Percentiles rank a stretch among this genome's conserved stretches.
phyloP scores from a whole-genome alignment of 1,140 invertebrate genomes.

The Hyles vespertilio region DNA sequence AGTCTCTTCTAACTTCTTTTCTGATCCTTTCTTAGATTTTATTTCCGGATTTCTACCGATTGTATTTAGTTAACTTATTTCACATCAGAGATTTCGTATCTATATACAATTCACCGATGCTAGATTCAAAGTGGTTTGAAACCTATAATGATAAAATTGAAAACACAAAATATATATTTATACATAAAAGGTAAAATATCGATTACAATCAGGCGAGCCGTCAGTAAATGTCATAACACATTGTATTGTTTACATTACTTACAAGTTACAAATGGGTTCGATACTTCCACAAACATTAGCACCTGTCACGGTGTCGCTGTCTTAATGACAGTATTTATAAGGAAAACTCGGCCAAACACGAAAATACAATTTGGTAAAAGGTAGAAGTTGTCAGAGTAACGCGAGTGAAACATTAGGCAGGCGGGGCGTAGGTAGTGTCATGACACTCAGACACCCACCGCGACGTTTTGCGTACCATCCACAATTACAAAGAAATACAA shows the following conservation, averaged over 20 bases:
- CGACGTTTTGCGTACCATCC: conserved; percentile 28
- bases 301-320: conserved; percentile 66
- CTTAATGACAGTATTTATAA: conserved; percentile 75
- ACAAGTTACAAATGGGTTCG: conserved; percentile 61
- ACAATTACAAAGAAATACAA: conserved; percentile 48
- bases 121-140: too few species aligned
- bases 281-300: conserved; percentile 67
- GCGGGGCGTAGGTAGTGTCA: conserved; percentile 31
- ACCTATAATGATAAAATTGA: not conserved
- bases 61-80: too few species aligned
- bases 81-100: too few species aligned
- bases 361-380: conserved; percentile 74
- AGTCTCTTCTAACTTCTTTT: too few species aligned
- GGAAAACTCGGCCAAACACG: conserved; percentile 70
- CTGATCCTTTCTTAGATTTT: too few species aligned
- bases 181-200: conserved; percentile 10
- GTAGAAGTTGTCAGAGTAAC: conserved; percentile 67
- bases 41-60: too few species aligned
- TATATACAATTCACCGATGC: too few species aligned
- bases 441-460: conserved; percentile 25
- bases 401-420: conserved; percentile 67
- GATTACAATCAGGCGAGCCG: conserved; percentile 21
- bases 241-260: conserved; percentile 53
- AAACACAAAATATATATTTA: not conserved
- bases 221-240: conserved; percentile 33